Percentiles rank a stretch among this genome's conserved stretches.
phyloP scores from a whole-genome alignment of 2,797 vertebrate species.

The Poecile montanus region DNA sequence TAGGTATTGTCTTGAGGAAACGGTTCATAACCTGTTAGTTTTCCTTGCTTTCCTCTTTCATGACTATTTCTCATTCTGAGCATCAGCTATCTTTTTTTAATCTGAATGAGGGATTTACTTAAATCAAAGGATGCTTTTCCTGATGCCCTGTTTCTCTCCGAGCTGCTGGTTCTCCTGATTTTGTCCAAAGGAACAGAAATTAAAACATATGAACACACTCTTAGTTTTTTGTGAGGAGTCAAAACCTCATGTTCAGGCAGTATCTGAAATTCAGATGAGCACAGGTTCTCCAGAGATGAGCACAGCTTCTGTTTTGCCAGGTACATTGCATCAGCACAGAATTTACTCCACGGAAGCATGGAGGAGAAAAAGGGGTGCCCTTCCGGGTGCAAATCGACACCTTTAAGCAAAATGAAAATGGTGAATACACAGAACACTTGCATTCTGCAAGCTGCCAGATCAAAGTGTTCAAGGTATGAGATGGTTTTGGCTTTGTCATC shows the following conservation, averaged over 20 bases:
- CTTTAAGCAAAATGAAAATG: slow-evolving; percentile 86
- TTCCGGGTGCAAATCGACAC: slow-evolving; percentile 95
- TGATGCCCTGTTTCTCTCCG: not conserved
- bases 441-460: slow-evolving; percentile 97
- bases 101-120: not conserved
- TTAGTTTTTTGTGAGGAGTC: not conserved
- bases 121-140: not conserved
- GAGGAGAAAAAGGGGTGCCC: slow-evolving; percentile 94
- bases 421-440: slow-evolving; percentile 88
- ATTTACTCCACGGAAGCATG: slow-evolving; percentile 94
- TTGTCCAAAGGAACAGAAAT: not conserved
- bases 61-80: not conserved
- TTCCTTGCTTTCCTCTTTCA: not conserved
- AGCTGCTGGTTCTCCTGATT: not conserved
- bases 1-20: not conserved
- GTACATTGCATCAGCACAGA: slow-evolving; percentile 98
- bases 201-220: not conserved
- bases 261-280: not conserved
- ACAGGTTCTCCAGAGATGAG: slow-evolving; percentile 29
- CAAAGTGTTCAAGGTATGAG: slow-evolving; percentile 95
- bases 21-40: not conserved
- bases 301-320: slow-evolving; percentile 72
- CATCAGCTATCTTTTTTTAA: not conserved
- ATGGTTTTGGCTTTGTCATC: not conserved
- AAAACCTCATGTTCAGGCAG: not conserved